A percentile compares a stretch with the other conserved stretches of the same genome.
These are phyloP conservation scores for Hirtodrosophila trivittata DNA, from an alignment of 2,888 invertebrate species.

Conservation along the genomic window DNA sequence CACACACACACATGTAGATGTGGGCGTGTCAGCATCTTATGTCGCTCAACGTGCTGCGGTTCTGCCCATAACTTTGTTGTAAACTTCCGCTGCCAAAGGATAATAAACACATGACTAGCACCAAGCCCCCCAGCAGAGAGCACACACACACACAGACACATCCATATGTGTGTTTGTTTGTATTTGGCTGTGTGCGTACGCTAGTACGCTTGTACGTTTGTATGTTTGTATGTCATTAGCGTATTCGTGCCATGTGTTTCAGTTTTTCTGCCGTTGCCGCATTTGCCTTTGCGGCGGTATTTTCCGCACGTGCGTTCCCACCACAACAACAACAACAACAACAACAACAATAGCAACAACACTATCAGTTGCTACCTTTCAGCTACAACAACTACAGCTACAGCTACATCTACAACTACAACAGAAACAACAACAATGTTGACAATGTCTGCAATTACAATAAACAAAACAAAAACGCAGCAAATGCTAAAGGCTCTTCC, in stretches of 20 bases:
- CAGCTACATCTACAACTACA: conserved; percentile 20
- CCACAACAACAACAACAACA: conserved; percentile 33
- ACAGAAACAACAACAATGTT: conserved; percentile 36
- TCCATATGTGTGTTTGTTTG: conserved; percentile 1
- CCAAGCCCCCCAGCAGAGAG: conserved; percentile 51
- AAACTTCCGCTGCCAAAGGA: conserved; percentile 72
- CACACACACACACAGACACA: conserved; percentile 3
- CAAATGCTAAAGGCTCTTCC: conserved; percentile 61
- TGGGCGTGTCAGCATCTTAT: conserved; percentile 60
- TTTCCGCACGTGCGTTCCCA: conserved; percentile 56
- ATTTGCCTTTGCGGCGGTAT: conserved; percentile 50
- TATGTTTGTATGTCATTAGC: conserved; percentile 59
- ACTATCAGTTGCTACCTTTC: conserved; percentile 21
- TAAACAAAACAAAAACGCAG: conserved; percentile 73
- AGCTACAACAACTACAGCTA: conserved; percentile 27
- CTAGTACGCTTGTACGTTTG: conserved; percentile 7
- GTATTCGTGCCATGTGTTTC: conserved; percentile 61
- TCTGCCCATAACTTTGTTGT: conserved; percentile 53
- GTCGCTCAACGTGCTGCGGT: conserved; percentile 51
- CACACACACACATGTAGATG: neutral
- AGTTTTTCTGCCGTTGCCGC: conserved; percentile 43
- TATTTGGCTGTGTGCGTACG: conserved; percentile 3
- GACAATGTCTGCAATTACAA: conserved; percentile 72
- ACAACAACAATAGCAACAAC: conserved; percentile 25
- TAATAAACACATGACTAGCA: conserved; percentile 73